These are phyloP conservation scores for Tetranychus cinnabarinus DNA, from an alignment of 1,140 invertebrate species.

Conservation along the genomic window DNA sequence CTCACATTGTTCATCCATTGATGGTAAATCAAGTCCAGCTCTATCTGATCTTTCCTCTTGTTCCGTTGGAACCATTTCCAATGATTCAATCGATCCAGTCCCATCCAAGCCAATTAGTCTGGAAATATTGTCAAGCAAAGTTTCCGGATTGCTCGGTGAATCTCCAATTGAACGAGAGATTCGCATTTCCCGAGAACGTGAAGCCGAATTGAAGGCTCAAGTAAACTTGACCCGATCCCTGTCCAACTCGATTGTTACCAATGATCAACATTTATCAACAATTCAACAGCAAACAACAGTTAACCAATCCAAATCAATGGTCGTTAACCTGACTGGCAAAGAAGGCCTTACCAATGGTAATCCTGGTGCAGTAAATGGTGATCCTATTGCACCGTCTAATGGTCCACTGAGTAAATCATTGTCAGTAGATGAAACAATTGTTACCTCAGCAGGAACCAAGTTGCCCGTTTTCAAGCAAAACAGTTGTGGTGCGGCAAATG, in stretches of 20 bases:
- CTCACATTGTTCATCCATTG: neutral
- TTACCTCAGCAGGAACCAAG: neutral
- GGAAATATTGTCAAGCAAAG: neutral
- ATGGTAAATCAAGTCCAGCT: neutral
- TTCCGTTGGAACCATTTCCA: neutral
- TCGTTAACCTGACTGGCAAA: neutral
- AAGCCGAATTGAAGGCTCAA: constrained; percentile 26
- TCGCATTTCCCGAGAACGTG: constrained; percentile 26
- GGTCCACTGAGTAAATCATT: neutral
- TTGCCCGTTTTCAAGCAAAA: neutral
- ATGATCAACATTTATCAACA: neutral
- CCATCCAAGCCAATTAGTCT: neutral
- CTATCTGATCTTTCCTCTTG: neutral
- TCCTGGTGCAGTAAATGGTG: neutral
- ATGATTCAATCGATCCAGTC: neutral
- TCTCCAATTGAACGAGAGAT: constrained; percentile 33
- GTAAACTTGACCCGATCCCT: constrained; percentile 16
- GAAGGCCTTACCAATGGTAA: neutral
- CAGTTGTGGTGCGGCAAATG: neutral
- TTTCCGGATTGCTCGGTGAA: constrained; percentile 20
- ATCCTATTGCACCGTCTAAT: neutral
- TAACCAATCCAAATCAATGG: neutral
- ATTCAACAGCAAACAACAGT: neutral
- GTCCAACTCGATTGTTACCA: neutral
- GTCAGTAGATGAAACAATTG: neutral